Evolutionary conservation across 2,113 vertebrate genomes (phyloP).

Genomic region (Etheostoma spectabile): DNA sequence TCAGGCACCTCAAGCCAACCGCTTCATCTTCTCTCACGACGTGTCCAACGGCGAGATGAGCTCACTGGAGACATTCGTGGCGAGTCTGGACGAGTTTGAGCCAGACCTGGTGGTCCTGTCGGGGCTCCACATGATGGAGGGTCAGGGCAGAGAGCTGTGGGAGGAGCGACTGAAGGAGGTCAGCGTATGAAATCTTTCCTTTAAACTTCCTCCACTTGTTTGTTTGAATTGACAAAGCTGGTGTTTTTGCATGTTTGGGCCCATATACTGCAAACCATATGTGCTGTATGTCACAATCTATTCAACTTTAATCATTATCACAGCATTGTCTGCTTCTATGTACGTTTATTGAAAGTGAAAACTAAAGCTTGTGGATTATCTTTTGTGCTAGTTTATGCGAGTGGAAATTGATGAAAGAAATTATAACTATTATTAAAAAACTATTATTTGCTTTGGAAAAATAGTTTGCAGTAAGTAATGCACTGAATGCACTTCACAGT

Average conservation of each 20-base stretch:
- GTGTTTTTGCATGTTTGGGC: not conserved
- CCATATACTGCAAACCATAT: not conserved
- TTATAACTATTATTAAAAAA: not conserved
- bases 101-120: constrained; percentile 96
- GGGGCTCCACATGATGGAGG: constrained; percentile 99
- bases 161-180: constrained; percentile 92
- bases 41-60: constrained; percentile 94
- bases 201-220: not conserved
- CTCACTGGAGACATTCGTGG: constrained; percentile 91
- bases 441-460: no score
- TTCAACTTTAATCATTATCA: no score
- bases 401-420: not conserved
- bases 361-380: not conserved
- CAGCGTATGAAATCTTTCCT: not conserved
- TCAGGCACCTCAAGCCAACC: constrained; percentile 92
- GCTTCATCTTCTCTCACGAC: constrained; percentile 99
- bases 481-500: no score
- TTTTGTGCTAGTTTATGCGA: not conserved
- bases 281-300: not conserved
- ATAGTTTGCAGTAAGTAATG: no score
- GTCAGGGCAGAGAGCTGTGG: constrained; percentile 89
- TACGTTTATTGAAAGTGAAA: not conserved
- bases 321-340: not conserved
- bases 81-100: constrained; percentile 94
- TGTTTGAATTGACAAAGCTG: not conserved